These are phyloP conservation scores for Halcyon malimbica DNA, from an alignment of 2,113 vertebrate genomes.

Conservation along the genomic window DNA sequence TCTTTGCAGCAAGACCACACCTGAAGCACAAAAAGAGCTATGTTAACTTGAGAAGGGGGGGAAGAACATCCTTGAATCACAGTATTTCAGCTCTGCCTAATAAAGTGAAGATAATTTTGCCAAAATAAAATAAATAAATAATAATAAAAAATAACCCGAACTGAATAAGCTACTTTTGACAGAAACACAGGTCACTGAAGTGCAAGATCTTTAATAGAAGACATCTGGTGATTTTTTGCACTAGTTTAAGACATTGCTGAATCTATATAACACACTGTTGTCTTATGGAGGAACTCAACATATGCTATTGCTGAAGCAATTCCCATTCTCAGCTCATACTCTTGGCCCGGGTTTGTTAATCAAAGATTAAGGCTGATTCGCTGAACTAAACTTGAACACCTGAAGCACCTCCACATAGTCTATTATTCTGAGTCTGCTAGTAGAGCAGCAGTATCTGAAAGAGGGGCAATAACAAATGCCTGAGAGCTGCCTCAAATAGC, in stretches of 20 bases:
- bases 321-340: neutral
- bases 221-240: neutral
- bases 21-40: neutral
- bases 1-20: neutral
- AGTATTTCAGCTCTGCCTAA: neutral
- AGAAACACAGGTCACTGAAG: neutral
- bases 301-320: neutral
- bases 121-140: neutral
- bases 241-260: neutral
- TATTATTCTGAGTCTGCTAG: neutral
- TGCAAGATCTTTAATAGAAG: neutral
- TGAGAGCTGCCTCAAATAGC: neutral
- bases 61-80: neutral
- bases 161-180: neutral
- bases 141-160: neutral
- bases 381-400: neutral
- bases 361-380: slow-evolving; percentile 2
- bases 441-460: neutral
- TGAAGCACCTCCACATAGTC: neutral
- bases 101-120: neutral
- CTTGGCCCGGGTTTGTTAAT: neutral
- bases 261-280: neutral
- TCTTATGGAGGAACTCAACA: neutral
- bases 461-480: neutral
- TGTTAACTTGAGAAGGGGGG: neutral